phyloP scores from a whole-genome alignment of 92 coral and sea anemone genomes.

The Nematostella vectensis region DNA sequence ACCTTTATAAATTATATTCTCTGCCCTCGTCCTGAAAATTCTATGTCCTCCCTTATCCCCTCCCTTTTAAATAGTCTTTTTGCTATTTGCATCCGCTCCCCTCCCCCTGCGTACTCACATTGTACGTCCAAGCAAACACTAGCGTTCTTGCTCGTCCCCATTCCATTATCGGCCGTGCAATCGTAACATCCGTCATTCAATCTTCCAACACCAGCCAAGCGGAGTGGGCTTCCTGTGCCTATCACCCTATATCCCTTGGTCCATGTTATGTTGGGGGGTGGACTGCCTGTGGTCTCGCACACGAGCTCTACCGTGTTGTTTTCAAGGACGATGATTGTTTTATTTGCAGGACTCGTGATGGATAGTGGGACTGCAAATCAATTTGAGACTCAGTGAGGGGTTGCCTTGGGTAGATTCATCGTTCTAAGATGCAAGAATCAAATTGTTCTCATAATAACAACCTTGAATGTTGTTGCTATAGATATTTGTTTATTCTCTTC shows the following conservation, averaged over 20 bases:
- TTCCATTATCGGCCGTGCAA: neutral
- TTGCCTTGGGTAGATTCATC: neutral
- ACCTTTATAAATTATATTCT: too few relatives aligned
- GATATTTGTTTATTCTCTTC: too few relatives aligned
- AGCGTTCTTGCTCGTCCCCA: neutral
- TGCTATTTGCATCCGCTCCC: too few relatives aligned
- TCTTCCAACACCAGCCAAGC: neutral
- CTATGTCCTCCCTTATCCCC: neutral
- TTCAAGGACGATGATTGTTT: slow-evolving; percentile 11
- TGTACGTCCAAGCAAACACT: slow-evolving; percentile 2
- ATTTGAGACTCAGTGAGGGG: neutral
- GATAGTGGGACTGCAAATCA: slow-evolving; percentile 4
- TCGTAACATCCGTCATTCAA: neutral
- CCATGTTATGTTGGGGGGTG: slow-evolving; percentile 24
- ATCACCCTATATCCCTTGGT: neutral
- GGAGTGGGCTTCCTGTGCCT: neutral
- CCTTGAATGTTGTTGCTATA: too few relatives aligned
- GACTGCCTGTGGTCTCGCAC: slow-evolving; percentile 20
- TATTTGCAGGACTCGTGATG: slow-evolving; percentile 5
- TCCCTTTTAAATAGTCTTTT: too few relatives aligned
- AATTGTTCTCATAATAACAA: too few relatives aligned
- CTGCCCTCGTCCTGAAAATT: neutral
- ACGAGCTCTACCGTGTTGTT: slow-evolving; percentile 9
- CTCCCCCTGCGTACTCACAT: slow-evolving; percentile 1
- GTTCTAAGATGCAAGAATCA: neutral